phyloP scores from a whole-genome alignment of 2,113 vertebrate species.

The Vanacampus margaritifer region DNA sequence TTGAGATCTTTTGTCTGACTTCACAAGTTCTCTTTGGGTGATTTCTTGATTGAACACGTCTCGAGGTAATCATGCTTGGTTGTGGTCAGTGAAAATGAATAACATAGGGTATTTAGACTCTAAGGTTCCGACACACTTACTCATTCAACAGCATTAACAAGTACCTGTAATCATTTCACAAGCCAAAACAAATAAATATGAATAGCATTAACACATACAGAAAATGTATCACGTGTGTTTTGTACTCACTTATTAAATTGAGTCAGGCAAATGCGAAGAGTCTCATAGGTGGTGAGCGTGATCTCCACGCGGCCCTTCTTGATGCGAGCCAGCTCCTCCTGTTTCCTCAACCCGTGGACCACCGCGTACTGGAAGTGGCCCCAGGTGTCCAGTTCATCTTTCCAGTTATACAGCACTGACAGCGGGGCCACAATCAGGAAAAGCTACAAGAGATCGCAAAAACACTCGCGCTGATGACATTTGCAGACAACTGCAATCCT shows the following conservation, averaged over 20 bases:
- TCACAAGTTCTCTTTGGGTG: too few relatives aligned
- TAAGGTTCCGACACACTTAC: neutral
- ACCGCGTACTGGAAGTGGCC: conserved; percentile 85
- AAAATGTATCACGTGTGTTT: neutral
- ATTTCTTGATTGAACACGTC: too few relatives aligned
- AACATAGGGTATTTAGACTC: neutral
- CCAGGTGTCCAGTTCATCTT: conserved; percentile 93
- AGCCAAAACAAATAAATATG: neutral
- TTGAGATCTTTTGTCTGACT: too few relatives aligned
- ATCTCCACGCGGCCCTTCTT: conserved; percentile 86
- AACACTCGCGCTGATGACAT: conserved; percentile 21
- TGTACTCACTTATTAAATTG: conserved; percentile 86
- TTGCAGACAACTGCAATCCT: neutral
- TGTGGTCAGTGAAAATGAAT: too few relatives aligned
- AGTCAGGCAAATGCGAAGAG: conserved; percentile 82
- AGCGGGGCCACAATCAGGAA: conserved; percentile 93
- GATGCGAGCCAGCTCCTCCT: conserved; percentile 81
- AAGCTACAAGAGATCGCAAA: conserved; percentile 65
- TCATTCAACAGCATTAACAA: neutral
- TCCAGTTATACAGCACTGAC: conserved; percentile 96
- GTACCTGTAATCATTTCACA: neutral
- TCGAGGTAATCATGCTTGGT: too few relatives aligned
- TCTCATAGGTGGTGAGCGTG: conserved; percentile 90
- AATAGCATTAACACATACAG: neutral
- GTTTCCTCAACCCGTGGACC: conserved; percentile 87